Base-by-base conservation (phyloP, 2,888 invertebrate genomes). In the Deilephila elpenor region DNA sequence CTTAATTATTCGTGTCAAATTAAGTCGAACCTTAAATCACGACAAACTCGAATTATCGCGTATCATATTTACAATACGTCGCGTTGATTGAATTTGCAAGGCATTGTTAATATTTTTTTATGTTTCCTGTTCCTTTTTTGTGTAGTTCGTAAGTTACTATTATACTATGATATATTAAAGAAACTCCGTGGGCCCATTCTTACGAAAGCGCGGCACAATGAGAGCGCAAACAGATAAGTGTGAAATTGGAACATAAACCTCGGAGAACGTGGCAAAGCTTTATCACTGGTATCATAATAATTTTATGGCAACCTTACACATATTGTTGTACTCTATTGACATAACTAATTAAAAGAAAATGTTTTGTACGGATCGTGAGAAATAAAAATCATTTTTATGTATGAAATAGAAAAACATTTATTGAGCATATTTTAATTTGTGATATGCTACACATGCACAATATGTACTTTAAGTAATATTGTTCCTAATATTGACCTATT, bases 181-280 rank as follows among this genome's bases (percentile, higher is more conserved):
- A 67, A 51, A 25, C 25, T 37, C 44, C 67, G 51, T 51, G 44
- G 1, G 51, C 20, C 67, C 17, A 20, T 5, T 6, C 67, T 67
- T 67, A 67, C 67, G 67, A 67, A 67, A 67, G 67, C 51, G 51
- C 67, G 25, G 56, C 20, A 53, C 51, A 60, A 32, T 14, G 19
- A 32, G 32, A 51, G 73, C 75, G 82, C 76, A 79, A 78, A 82
- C 81, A 87, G 89, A 90, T 91, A 90, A 88, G 83, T 76, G 75
- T 76, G 79, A 82, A 88, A 88, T 84, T 85, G 83, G 87, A 86
- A 82, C 88, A 84, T 72, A 61, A 51, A 29, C 19, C 19, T 51
- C 56, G n/a, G 59, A n/a, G 34, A 56, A 72, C 37, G 34, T 14
- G 71, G n/a, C 56, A 60, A 20, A 71, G 32, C 32, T 37, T 64